Base-by-base conservation (phyloP, 2,113 vertebrate species). In the Seriola quinqueradiata region DNA sequence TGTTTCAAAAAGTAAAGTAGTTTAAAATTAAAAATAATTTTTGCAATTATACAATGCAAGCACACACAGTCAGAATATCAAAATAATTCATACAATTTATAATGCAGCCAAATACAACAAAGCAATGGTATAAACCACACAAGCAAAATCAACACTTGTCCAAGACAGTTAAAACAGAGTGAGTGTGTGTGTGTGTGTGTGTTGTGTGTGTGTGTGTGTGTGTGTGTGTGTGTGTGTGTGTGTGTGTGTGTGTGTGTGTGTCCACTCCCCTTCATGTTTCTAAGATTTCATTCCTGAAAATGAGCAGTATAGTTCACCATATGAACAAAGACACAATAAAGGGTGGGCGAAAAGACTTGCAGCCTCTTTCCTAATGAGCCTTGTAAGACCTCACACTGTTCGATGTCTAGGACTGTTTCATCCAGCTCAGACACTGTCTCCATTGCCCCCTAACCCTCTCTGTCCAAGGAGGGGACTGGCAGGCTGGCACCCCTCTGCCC, bases 321-420 rank as follows among this genome's bases (percentile, higher is more conserved):
- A 66, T 84, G n/a, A 84, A 74, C 68, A 70, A 72, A 71, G 60
- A 81, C 71, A 83, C 82, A 86, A 42, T 66, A 75, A 78, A 77
- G 75, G 58, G 50, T 48, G 28, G 36, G 50, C 71, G 66, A n/a
- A 72, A 70, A 81, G 59, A 74, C 76, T 59, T 42, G 28, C 71
- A 75, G 79, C 75, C 65, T 83, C 77, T 75, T 74, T 74, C 79
- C 81, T 92, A 92, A 93, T 92, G 89, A 92, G 87, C 84, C 83
- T 63, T 82, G 83, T 78, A 82, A 76, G 69, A 83, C 65, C 80
- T 81, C 85, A 68, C 2, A 61, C 87, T 88, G 85, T 79, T 88
- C 75, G 74, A 90, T 91, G 79, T 89, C 85, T 72, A n/a, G 52
- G 79, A 67, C 60, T 77, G 84, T 90, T 91, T 91, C 77, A 80